These are phyloP conservation scores for Pharmacophagus antenor DNA, from an alignment of 2,888 invertebrate genomes.

Conservation along the genomic window DNA sequence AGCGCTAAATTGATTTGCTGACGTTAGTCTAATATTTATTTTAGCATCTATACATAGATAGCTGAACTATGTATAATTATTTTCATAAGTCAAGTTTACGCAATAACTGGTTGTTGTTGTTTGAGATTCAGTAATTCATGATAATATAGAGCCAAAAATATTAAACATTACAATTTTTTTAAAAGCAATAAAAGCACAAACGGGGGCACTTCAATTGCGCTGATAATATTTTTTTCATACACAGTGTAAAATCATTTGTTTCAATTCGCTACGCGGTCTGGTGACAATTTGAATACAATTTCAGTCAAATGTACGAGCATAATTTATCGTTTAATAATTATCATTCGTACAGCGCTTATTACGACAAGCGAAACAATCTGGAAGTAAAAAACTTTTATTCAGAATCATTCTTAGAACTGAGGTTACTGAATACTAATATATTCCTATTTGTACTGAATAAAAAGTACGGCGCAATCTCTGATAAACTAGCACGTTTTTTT, in stretches of 20 bases:
- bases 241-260: constrained; percentile 18
- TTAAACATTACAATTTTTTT: background rate
- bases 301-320: constrained; percentile 11
- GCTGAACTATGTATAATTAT: background rate
- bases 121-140: background rate
- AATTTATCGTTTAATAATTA: constrained; percentile 15
- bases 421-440: constrained; percentile 25
- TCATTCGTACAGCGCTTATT: constrained; percentile 20
- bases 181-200: background rate
- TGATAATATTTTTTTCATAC: constrained; percentile 11
- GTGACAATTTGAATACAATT: constrained; percentile 14
- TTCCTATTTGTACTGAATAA: constrained; percentile 23
- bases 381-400: constrained; percentile 25
- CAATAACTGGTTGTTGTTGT: background rate
- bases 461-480: constrained; percentile 29
- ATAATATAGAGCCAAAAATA: background rate
- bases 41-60: constrained; percentile 1
- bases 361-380: constrained; percentile 9
- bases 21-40: constrained; percentile 21
- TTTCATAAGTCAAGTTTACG: background rate
- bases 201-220: constrained; percentile 16
- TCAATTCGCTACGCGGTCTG: constrained; percentile 14
- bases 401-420: constrained; percentile 11
- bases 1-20: constrained; percentile 25
- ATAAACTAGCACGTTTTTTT: constrained; percentile 25